Evolutionary conservation across 1,140 invertebrate species (phyloP).

Genomic region (Chironomus tepperi): DNA sequence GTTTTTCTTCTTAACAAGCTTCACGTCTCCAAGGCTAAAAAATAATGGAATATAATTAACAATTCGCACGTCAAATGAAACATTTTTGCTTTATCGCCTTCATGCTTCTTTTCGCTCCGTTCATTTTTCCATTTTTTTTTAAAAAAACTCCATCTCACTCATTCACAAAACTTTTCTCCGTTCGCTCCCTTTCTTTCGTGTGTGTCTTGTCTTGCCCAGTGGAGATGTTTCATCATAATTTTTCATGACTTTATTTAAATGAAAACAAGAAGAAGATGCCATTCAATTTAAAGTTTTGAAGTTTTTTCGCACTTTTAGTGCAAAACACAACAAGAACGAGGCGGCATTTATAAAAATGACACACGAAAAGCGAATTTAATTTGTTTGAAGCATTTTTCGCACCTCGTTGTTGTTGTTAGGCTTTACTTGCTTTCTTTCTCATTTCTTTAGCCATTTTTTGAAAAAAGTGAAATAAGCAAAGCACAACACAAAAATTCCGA

Average conservation of each 20-base stretch:
- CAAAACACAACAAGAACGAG: background rate
- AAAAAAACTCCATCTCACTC: background rate
- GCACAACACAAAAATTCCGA: background rate
- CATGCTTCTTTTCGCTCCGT: background rate
- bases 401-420: constrained; percentile 9
- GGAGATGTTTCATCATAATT: constrained; percentile 20
- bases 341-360: constrained; percentile 9
- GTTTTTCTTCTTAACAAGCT: background rate
- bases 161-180: too few species aligned
- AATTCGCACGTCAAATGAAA: constrained; percentile 20
- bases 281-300: background rate
- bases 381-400: background rate
- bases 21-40: constrained; percentile 6
- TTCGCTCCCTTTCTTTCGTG: too few species aligned
- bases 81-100: background rate
- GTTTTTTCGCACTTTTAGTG: background rate
- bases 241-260: constrained; percentile 15
- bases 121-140: background rate
- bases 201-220: background rate
- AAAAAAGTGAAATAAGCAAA: background rate
- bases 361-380: background rate
- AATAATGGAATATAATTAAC: constrained; percentile 22
- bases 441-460: background rate
- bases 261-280: background rate
- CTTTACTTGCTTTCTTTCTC: background rate